Evolutionary conservation across 2,888 invertebrate species (phyloP), one percentile per base, ranked within the genome.

Genomic region (Drosophila eohydei): DNA sequence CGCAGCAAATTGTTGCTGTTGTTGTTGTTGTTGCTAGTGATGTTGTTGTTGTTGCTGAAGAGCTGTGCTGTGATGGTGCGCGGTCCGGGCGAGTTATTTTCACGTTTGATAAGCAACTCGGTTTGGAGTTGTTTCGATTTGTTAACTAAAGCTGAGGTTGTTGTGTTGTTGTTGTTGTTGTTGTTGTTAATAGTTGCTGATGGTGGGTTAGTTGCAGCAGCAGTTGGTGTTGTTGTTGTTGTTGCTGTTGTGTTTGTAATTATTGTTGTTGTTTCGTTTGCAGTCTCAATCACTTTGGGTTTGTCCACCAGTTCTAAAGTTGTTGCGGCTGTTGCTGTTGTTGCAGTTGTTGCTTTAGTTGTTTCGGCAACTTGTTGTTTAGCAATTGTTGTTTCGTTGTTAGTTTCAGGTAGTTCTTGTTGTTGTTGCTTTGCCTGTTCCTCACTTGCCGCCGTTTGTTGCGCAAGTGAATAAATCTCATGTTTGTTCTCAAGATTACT

Each of bases 401-500:
- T 65, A 70, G 65, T 63, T 80, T 62, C 73, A 71, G 77, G 48
- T 73, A 58, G 71, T 68, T 71, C 69, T 76, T 71, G 79, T 60
- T 72, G 59, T 75, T 81, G 59, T 77, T 81, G 75, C 64, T 68
- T 43, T 77, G 74, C 75, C 56, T 88, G 70, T 79, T 90, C 82
- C 77, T 86, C 83, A 82, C 88, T 90, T 90, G 93, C 93, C 89
- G 92, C 93, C 89, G 93, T 93, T 91, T 92, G 91, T 91, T 93
- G 93, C 81, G 91, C 92, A 90, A 92, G 91, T 82, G 93, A 93
- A 89, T 93, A 93, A 83, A 93, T 93, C 90, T 93, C 93, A 93
- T 92, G 85, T 90, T 92, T 91, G 88, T 93, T 93, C 88, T 93
- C 93, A 91, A 93, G 91, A 87, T 93, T 92, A 92, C 93, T 93